Evolutionary conservation across 2,113 vertebrate species (phyloP), one percentile per base, ranked within the genome.

Genomic region (Hippocampus abdominalis): DNA sequence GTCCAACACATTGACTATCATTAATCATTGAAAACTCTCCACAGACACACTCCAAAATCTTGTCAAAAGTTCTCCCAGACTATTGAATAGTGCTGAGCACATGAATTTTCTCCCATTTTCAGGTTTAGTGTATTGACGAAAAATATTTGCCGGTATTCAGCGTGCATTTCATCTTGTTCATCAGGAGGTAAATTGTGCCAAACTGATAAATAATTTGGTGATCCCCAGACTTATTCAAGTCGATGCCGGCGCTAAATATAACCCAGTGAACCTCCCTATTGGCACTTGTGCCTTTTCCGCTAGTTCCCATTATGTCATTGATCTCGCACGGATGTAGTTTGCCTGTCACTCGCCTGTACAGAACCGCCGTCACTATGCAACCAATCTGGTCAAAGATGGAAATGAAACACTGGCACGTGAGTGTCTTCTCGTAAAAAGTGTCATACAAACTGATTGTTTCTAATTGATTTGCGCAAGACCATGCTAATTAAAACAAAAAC

Each of bases 241-340:
- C 54, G 71, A 68, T 82, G 74, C 75, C 69, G 56, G 71, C 15
- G 8, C 75, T 81, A 86, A 85, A 83, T 77, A 77, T 88, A 87
- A 63, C 57, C 18, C 51, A 15, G 53, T 69, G 56, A 85, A 76
- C 20, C 68, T 74, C 76, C 78, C 75, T 72, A 66, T 69, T 51
- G 66, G 72, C 70, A 49, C 53, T 68, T 69, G 48, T 71, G 51
- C 70, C 62, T 67, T 59, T 32, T 66, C 42, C 49, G 16, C 21
- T 18, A 61, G 49, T 51, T 80, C 67, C 73, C 63, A 54, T 77
- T 79, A 68, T 76, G 61, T 77, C 66, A 56, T 57, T 11, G 8
- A 29, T 72, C 70, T 76, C 71, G 10, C 13, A 10, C 15, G 64
- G 62, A 51, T 20, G 25, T 7, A 49, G 44, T 73, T 32, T 72